Percentiles rank a stretch among this genome's conserved stretches.
phyloP scores from a whole-genome alignment of 30 jellyfish, hydroid and myxozoan species.

The Aurelia aurita region DNA sequence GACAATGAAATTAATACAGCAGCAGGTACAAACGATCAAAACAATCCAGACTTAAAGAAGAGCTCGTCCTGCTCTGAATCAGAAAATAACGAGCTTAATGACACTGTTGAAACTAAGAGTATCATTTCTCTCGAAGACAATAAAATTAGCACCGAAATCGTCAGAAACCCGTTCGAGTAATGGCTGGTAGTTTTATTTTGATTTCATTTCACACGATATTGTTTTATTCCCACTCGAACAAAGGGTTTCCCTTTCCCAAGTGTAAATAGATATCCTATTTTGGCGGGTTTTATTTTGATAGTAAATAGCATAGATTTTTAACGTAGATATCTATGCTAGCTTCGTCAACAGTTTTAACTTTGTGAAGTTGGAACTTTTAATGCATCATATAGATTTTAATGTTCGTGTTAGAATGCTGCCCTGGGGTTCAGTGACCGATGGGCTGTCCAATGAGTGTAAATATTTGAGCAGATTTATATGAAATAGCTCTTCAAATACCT shows the following conservation, averaged over 20 bases:
- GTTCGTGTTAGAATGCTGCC: too few relatives aligned
- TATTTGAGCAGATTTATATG: too few relatives aligned
- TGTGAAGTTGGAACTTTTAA: too few relatives aligned
- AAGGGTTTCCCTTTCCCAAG: neutral
- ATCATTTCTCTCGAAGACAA: slow-evolving; percentile 12
- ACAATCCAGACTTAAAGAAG: slow-evolving; percentile 11
- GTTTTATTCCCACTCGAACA: too few relatives aligned
- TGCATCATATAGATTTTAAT: too few relatives aligned
- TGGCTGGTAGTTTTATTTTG: neutral
- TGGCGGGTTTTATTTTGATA: slow-evolving; percentile 53
- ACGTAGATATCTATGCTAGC: too few relatives aligned
- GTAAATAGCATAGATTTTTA: slow-evolving; percentile 50
- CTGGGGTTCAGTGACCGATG: too few relatives aligned
- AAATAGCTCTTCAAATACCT: too few relatives aligned
- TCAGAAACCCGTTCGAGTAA: slow-evolving; percentile 69
- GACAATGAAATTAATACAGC: slow-evolving; percentile 47
- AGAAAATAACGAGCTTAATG: slow-evolving; percentile 9
- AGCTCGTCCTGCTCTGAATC: slow-evolving; percentile 33
- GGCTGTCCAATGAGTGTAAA: too few relatives aligned
- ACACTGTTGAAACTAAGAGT: slow-evolving; percentile 4
- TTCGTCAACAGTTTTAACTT: too few relatives aligned
- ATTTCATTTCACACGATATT: neutral
- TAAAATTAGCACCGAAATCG: slow-evolving; percentile 42
- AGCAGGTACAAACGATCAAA: slow-evolving; percentile 39
- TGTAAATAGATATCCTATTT: slow-evolving; percentile 33